Base-by-base conservation (phyloP, 1,140 invertebrate genomes). In the Sycophila sp. region DNA sequence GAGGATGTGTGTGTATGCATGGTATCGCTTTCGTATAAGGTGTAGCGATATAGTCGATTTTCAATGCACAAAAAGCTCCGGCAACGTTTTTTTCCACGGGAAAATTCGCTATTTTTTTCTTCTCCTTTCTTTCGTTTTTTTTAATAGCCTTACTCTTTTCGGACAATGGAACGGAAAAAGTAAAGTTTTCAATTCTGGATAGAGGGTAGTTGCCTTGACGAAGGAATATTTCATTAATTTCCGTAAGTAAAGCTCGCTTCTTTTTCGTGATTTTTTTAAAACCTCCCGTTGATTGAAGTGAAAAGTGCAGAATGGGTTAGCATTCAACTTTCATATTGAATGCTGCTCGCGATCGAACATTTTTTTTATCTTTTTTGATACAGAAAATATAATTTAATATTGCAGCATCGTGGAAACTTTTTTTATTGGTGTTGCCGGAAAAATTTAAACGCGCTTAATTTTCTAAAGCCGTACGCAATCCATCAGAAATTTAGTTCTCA, bases 31-130 rank as follows among this genome's bases (percentile, higher is more conserved):
- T 49, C 40, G 47, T 40, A 40, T 69, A 60, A 60, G 55, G 42
- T 36, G 42, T 30, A 36, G 22, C 42, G 42, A 68, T 68, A 47
- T 15, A 34, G 8, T 38, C 45, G 32, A 69, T 60, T 69, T 60
- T 59, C 40, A 34, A 40, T 58, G 4, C 7, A 56, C 5, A 49
- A 59, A 59, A 15, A 59, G 26, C 19, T 58, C 59, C 4, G 24
- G 22, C 17, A 1, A 36, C 47, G 26, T 40, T 59, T 49, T 17
- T 53, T 66, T 45, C 2, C n/a, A 28, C 4, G 13, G 7, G 28
- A 51, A 30, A 28, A 28, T 15, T 30, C 11, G 22, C 4, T 11
- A 30, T 28, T 30, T 55, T 55, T 32, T n/a, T 51, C 26, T 53
- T 53, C 2, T 2, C 22, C 26, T 11, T 51, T 51, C 28, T 53